Evolutionary conservation across 1,140 invertebrate species (phyloP).

Genomic region (Antheraea pernyi): DNA sequence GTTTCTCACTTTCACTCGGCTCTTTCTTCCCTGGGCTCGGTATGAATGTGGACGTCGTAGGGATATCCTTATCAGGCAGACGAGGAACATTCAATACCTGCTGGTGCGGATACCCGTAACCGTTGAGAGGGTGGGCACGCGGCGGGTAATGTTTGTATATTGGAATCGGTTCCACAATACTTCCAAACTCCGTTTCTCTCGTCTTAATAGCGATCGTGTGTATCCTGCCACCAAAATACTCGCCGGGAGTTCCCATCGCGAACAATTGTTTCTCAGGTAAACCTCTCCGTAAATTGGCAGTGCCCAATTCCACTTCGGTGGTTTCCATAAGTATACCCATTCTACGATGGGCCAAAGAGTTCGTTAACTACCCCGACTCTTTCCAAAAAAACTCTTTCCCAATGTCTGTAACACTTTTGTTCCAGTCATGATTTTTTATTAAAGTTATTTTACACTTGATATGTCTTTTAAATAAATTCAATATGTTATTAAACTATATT

Average conservation of each 20-base stretch:
- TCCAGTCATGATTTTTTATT: constrained; percentile 28
- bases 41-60: constrained; percentile 32
- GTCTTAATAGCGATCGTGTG: constrained; percentile 68
- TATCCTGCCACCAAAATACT: constrained; percentile 56
- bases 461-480: constrained; percentile 5
- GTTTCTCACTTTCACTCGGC: constrained; percentile 36
- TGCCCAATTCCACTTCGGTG: constrained; percentile 61
- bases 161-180: constrained; percentile 63
- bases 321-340: constrained; percentile 74
- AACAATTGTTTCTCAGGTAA: constrained; percentile 43
- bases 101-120: constrained; percentile 43
- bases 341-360: constrained; percentile 49
- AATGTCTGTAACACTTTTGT: constrained; percentile 46
- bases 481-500: background rate
- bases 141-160: constrained; percentile 54
- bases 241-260: constrained; percentile 52
- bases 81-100: constrained; percentile 26
- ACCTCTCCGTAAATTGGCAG: constrained; percentile 47
- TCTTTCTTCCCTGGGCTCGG: constrained; percentile 45
- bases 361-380: constrained; percentile 37
- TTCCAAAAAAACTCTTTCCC: no score
- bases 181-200: constrained; percentile 69
- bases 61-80: constrained; percentile 20
- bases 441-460: constrained; percentile 8
- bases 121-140: constrained; percentile 35